Evolutionary conservation across 2,797 vertebrate genomes (phyloP), one percentile per base, ranked within the genome.

Genomic region (Ptychadena robeensis): DNA sequence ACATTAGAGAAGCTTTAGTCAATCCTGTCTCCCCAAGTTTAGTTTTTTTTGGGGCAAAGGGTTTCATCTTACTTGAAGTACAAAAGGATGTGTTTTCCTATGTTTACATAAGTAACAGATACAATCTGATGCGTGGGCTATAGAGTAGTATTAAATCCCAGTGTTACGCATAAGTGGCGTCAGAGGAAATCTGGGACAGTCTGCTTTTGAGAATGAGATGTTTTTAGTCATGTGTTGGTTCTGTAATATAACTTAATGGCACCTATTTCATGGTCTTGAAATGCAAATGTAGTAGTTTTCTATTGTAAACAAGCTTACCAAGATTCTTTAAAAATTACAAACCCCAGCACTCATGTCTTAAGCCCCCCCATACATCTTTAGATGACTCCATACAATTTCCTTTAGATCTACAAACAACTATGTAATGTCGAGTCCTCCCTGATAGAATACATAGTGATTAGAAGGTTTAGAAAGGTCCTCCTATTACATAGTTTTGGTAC

Each of bases 241-340:
- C n/a, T 70, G 35, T 37, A 9, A 70, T 22, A n/a, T 37, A 70
- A n/a, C 37, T 73, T 73, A 57, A 73, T 35, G 22, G 71, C 27
- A 44, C 32, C 28, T 32, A 30, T 22, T n/a, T n/a, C n/a, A n/a
- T n/a, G n/a, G n/a, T n/a, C n/a, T n/a, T n/a, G n/a, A n/a, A n/a
- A n/a, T n/a, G n/a, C n/a, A n/a, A n/a, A n/a, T n/a, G n/a, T n/a
- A n/a, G n/a, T n/a, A n/a, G n/a, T n/a, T n/a, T n/a, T n/a, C n/a
- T n/a, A n/a, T n/a, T n/a, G n/a, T n/a, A n/a, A n/a, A n/a, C n/a
- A n/a, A n/a, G n/a, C n/a, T n/a, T n/a, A n/a, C n/a, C n/a, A n/a
- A n/a, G n/a, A n/a, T n/a, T n/a, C n/a, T n/a, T n/a, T n/a, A n/a
- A n/a, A n/a, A n/a, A n/a, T n/a, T n/a, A n/a, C n/a, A n/a, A n/a